Evolutionary conservation across 2,113 vertebrate species (phyloP), one percentile per base, ranked within the genome.

Genomic region (Azemiops feae): DNA sequence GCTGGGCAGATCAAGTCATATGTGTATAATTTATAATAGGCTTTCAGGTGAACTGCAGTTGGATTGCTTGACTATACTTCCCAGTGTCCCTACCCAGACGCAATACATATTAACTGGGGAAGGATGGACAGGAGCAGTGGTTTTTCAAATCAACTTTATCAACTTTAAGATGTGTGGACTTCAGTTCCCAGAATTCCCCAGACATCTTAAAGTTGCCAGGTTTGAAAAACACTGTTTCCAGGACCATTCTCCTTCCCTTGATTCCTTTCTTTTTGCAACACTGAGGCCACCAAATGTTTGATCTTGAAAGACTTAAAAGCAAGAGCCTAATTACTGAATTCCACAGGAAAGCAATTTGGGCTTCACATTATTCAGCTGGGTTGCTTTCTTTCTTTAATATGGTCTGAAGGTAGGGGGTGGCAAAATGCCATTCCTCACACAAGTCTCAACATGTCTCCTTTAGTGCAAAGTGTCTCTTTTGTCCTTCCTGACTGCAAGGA

Each of bases 301-400:
- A 30, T 47, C 87, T 3, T 81, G 4, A 14, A 57, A 16, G 1
- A 16, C 45, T 53, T 34, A 53, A 91, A 34, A 60, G 54, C 30
- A 11, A 27, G 27, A 43, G 7, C 6, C 39, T 60, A 58, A 53
- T 69, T 95, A 34, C 23, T 87, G 81, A 85, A 0, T 0, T 58
- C 92, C 53, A 0, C 0, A 93, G 55, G 22, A 0, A 0, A 11
- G 87, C 89, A 4, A 2, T 23, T 9, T 69, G 23, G 39, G 45
- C 50, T 87, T 50, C 23, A 64, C 25, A 10, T 85, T 53, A n/a
- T 55, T 74, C 93, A 2, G 23, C 93, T 91, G 74, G 90, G 27
- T 81, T 93, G 87, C 93, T 16, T 45, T 88, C 43, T 93, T 91
- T 52, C 54, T 52, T 39, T 22, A 5, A 89, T 50, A 50, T 69